Base-by-base conservation (phyloP, 2,888 invertebrate genomes). In the Drosophila tanythrix region DNA sequence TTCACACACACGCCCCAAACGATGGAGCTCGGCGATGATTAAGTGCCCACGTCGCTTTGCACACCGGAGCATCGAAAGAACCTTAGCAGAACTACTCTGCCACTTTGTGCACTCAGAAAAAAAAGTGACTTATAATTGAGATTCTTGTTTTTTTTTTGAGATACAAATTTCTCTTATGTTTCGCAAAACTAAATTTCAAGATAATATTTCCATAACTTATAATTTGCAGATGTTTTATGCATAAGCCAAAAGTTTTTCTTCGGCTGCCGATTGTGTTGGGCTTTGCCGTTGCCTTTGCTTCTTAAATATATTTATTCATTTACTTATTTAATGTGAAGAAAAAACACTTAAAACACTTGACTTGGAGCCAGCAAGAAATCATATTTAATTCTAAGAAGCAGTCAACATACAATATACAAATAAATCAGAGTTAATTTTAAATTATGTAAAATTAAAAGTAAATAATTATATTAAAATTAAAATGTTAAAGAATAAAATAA, bases 21-120 rank as follows among this genome's bases (percentile, higher is more conserved):
- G 36, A 6, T n/a, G 70, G 21, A 70, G 67, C 70, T 60, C 60
- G 73, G 64, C 79, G 69, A 90, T 88, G 85, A 85, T 85, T 90
- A 90, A 90, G 83, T 81, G 75, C 72, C 72, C 74, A 88, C 89
- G 75, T 84, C 62, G 52, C 38, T 38, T 38, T 38, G n/a, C 72
- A 72, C 56, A 59, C 40, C 38, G 46, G 29, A 61, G 79, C 46
- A 52, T 21, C 38, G 36, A 21, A 33, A 46, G 66, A 60, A 70
- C 59, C 65, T 46, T 25, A 33, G 40, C 46, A 52, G 56, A 52
- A 62, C 50, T 33, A 21, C 29, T 18, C 57, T 25, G 15, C 5
- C n/a, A 43, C 21, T 6, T 15, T 3, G 38, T 57, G 40, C 57
- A 57, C 57, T 57, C n/a, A 21, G n/a, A 10, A 13, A 57, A 57